Percentiles rank a stretch among this genome's conserved stretches.
These are phyloP conservation scores for Myotis brandtii DNA, from an alignment of 2,113 vertebrate species.

Conservation along the genomic window DNA sequence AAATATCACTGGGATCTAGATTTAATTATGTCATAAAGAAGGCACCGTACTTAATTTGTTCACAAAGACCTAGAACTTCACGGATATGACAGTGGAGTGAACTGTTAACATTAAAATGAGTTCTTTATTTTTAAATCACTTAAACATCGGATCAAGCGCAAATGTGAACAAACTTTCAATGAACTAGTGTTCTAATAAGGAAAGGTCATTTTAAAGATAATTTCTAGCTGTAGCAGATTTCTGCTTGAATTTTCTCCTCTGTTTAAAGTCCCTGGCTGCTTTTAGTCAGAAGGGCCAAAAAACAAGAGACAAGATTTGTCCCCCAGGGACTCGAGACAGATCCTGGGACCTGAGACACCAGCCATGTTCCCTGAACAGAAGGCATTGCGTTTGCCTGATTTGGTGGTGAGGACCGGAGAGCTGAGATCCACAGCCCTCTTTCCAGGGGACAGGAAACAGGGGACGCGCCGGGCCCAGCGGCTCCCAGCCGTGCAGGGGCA, in stretches of 20 bases:
- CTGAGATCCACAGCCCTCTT: background rate
- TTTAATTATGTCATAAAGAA: conserved; percentile 52
- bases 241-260: conserved; percentile 9
- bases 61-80: conserved; percentile 52
- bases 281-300: background rate
- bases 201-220: background rate
- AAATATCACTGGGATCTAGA: conserved; percentile 57
- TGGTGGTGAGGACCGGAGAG: background rate
- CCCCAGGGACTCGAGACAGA: background rate
- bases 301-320: background rate
- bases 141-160: background rate
- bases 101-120: background rate
- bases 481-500: background rate
- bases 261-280: background rate
- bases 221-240: conserved; percentile 1
- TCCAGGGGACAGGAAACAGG: background rate
- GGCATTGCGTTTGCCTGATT: background rate
- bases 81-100: background rate
- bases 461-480: background rate
- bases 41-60: background rate
- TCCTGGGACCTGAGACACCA: background rate
- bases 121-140: conserved; percentile 5
- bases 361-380: background rate
- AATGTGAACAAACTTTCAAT: background rate
- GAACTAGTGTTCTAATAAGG: background rate